Base-by-base conservation (phyloP, 2,797 vertebrate species). In the Petrocephalus sullivani region DNA sequence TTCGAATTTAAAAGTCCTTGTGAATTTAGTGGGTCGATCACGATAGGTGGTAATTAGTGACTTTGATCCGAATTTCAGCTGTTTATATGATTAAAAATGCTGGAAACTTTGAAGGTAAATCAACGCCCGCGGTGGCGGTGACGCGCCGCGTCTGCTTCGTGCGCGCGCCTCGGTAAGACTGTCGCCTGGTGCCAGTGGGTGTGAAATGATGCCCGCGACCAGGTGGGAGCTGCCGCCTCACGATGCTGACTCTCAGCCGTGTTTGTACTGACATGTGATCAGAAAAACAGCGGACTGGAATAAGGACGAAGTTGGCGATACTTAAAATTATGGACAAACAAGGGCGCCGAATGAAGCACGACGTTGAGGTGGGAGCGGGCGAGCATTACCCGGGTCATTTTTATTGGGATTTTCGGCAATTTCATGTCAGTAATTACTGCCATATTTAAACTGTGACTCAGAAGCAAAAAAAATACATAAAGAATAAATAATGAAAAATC, bases 371-470 rank as follows among this genome's bases (percentile, higher is more conserved):
- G 85, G 28, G 14, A 23, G 61, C 16, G 61, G 14, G 75, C 5
- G 33, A 16, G 12, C 16, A 57, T 14, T 57, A 23, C 23, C 10
- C 12, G 28, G 33, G 23, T 78, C n/a, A 81, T 81, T 46, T 81
- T 46, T 81, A 81, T 37, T 46, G 16, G 75, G 19, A n/a, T 41
- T 86, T 86, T 46, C 37, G 28, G 28, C 56, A 61, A 46, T 86
- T 86, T 85, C 84, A 58, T 58, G 28, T 57, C 7, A 86, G 60
- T 60, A 86, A 46, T 46, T 56, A 86, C 37, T 86, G 12, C 57
- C 85, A 60, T 60, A 86, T 60, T 86, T 86, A 86, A 58, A 86
- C 33, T 86, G 56, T 86, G 85, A 86, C 85, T 86, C 85, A 86
- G 85, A 67, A 67, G 60, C 83, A 85, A n/a, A 88, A 88, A 28